Evolutionary conservation across 2,113 vertebrate species (phyloP), one percentile per base, ranked within the genome.

Genomic region (Siphamia tubifer): DNA sequence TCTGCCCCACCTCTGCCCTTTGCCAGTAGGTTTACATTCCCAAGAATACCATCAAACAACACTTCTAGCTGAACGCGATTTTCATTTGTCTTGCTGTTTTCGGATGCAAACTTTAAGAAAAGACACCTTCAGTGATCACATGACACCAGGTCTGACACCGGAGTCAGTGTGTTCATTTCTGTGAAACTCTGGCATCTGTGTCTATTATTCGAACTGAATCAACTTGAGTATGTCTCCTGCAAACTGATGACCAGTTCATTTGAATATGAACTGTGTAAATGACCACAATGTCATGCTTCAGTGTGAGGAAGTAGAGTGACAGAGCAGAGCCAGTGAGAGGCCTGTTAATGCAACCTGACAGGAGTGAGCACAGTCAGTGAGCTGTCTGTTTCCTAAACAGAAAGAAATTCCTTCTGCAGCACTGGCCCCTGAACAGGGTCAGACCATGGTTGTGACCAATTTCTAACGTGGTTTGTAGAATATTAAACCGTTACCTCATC

Each of bases 351-450:
- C 63, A 77, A 84, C n/a, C 63, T 90, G 86, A 91, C 89, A 91
- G 86, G 71, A 90, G 70, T 89, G 86, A 90, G 81, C 88, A 87
- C 78, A 79, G 79, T 91, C 78, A 85, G 83, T 82, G 79, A 85
- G 82, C 66, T 51, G 84, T 75, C 77, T 90, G 87, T 90, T 87
- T 86, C 51, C 66, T 65, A 71, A 40, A 81, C 82, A 85, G 66
- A 88, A 75, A 74, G 32, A 60, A 45, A 71, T 65, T 63, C 73
- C 84, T 90, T 89, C 56, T 84, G 62, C 55, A 24, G n/a, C 48
- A 31, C 28, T 58, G 77, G 55, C 54, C 76, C 38, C 57, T 8
- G 43, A 74, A 72, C 60, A 24, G 51, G 28, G 12, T 32, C 68
- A 63, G 49, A 55, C 51, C n/a, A 8, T 45, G 23, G 40, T 35